Evolutionary conservation across 2,888 invertebrate species (phyloP), one percentile per base, ranked within the genome.

Genomic region (Drosophila borealis): DNA sequence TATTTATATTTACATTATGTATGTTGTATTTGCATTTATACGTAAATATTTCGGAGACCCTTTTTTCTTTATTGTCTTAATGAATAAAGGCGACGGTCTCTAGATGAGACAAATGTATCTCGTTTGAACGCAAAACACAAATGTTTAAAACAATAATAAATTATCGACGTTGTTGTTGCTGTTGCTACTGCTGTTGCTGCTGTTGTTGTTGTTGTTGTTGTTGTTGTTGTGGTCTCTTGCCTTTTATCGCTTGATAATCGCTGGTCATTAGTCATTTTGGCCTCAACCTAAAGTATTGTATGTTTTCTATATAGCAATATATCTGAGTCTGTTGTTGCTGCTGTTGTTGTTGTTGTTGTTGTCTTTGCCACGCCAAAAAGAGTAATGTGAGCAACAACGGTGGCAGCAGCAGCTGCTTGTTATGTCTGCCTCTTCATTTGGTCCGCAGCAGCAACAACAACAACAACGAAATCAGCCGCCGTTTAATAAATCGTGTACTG

Each of bases 201-300:
- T 73, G 69, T 3, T 57, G 69, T 9, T 65, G 62, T 19, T 73
- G 61, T 2, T 70, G 55, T 2, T 61, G 65, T 21, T 65, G 71
- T 57, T 74, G 63, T 48, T 73, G 65, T 21, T 50, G 67, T 74
- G 75, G 70, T 83, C 81, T 72, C 68, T 74, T 89, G 80, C 78
- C 89, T 86, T 86, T 89, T 91, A 90, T 90, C 91, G 88, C 72
- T 79, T 84, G 90, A 90, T 91, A 90, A 90, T 91, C 90, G 89
- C 87, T 86, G 89, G 85, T 85, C 91, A 91, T 90, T 91, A 89
- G 89, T 90, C 91, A 90, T 91, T 89, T 88, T 83, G 90, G 88
- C 76, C 83, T 88, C 80, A 88, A 83, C 81, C 88, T 83, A 75
- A 83, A 88, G 89, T 85, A 85, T 89, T 82, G 83, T 83, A 67